Base-by-base conservation (phyloP, 2,888 invertebrate species). In the Drosophila nr. fundita region DNA sequence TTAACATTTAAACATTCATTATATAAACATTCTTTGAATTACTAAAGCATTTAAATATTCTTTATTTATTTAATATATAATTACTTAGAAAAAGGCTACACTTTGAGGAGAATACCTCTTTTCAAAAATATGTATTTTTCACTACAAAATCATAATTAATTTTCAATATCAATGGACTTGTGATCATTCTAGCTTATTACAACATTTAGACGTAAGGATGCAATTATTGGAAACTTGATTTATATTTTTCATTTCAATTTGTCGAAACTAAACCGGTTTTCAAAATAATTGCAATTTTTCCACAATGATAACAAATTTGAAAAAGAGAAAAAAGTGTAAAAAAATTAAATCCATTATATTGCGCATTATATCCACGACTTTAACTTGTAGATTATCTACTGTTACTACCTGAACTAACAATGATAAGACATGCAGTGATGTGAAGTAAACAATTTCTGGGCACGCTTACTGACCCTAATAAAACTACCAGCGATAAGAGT, bases 161-260 rank as follows among this genome's bases (percentile, higher is more conserved):
- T 11, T n/a, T n/a, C 5, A 21, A 6, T 21, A 6, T 1, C 5
- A 34, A 13, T 13, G 4, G 32, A 11, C 11, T 11, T 11, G 11
- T 4, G 0, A 38, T n/a, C 4, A n/a, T n/a, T 40, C 10, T 10
- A n/a, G n/a, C 4, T 42, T 13, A 3, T 5, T n/a, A 40, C 5
- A n/a, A n/a, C n/a, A 5, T 10, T 40, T 40, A 2, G 10, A 40
- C n/a, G 10, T n/a, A 10, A 40, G 2, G n/a, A n/a, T 11, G 2
- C 4, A 5, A n/a, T 2, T n/a, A 2, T n/a, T 11, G 0, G 2
- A 40, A 10, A 5, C 10, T n/a, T 2, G 2, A n/a, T 2, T 40
- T 38, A 27, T 27, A 8, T 30, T 30, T 8, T 21, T 5, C 6
- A 1, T 2, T 13, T 21, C 6, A 42, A 3, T 42, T n/a, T 8